Evolutionary conservation across 2,797 vertebrate genomes (phyloP), one percentile per base, ranked within the genome.

Genomic region (Leuciscus waleckii): DNA sequence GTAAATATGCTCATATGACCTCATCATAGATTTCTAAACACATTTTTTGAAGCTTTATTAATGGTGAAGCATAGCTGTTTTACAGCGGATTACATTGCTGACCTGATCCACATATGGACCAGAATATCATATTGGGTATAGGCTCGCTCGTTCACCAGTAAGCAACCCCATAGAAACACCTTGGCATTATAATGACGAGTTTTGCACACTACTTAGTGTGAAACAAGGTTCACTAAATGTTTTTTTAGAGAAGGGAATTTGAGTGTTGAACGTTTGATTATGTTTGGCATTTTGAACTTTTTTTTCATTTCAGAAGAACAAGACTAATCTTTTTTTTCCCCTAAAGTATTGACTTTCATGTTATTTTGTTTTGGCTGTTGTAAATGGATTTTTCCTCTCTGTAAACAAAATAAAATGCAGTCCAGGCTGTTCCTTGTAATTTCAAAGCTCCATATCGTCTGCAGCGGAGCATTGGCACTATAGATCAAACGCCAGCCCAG

Each of bases 401-500:
- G n/a, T 29, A 37, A 51, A 37, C 13, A 3, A 23, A 82, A 35
- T 10, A 16, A 8, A 69, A 69, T 21, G 11, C 67, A 58, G 49
- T 23, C 14, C 21, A 26, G 58, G 39, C 54, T 35, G 23, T 63
- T 29, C 10, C 21, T 26, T 21, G 49, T 77, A 9, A 46, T 81
- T 76, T 69, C 61, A 68, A 23, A 41, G 26, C 61, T 76, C 32
- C 29, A 7, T 35, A 29, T 67, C 10, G 17, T 39, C 74, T 85
- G 32, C 23, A 69, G 49, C 49, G 23, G 39, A 39, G 26, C 39
- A 35, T 35, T 65, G 65, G 69, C 56, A 58, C n/a, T 3, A 54
- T 68, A 83, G 56, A 85, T 87, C 74, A 85, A 83, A 78, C 65
- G 2, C 14, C 78, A 75, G 46, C n/a, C 5, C 46, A n/a, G 79